Percentiles rank a stretch among this genome's conserved stretches.
These are phyloP conservation scores for Meteorus cinctellus DNA, from an alignment of 2,888 invertebrate genomes.

Conservation along the genomic window DNA sequence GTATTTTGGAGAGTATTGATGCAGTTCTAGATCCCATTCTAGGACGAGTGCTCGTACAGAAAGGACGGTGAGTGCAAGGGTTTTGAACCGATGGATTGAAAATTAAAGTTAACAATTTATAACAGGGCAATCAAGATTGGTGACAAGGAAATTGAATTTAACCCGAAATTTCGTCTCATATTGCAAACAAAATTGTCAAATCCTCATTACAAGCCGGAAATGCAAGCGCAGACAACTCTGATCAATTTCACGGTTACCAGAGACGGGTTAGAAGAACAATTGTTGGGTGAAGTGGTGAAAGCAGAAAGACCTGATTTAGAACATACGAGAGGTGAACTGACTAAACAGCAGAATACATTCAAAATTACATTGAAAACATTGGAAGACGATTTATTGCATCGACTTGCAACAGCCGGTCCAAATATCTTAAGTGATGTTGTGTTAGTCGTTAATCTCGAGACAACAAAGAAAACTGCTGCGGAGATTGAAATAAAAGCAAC, in stretches of 20 bases:
- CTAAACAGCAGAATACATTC: conserved; percentile 94
- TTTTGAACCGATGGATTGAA: not conserved
- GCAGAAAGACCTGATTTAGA: conserved; percentile 94
- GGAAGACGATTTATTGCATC: conserved; percentile 91
- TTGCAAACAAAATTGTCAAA: conserved; percentile 95
- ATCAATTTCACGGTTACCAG: conserved; percentile 96
- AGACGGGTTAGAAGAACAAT: conserved; percentile 94
- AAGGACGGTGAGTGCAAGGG: conserved; percentile 78
- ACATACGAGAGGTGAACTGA: conserved; percentile 85
- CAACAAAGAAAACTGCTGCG: conserved; percentile 92
- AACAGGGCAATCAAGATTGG: conserved; percentile 85
- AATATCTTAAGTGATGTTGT: conserved; percentile 93
- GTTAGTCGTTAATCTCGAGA: conserved; percentile 93
- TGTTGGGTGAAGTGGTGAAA: conserved; percentile 94
- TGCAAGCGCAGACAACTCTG: conserved; percentile 96
- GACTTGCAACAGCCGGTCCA: conserved; percentile 92
- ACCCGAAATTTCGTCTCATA: conserved; percentile 86
- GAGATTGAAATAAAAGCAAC: conserved; percentile 91
- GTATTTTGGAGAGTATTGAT: conserved; percentile 91
- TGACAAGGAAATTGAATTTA: conserved; percentile 93
- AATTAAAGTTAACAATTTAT: conserved; percentile 31
- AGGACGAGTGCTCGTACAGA: conserved; percentile 90
- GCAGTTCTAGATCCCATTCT: conserved; percentile 93
- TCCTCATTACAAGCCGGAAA: conserved; percentile 97
- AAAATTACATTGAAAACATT: conserved; percentile 92